Percentiles rank a stretch among this genome's conserved stretches.
These are phyloP conservation scores for Agapetus fuscipes DNA, from an alignment of 2,888 invertebrate species.

Conservation along the genomic window DNA sequence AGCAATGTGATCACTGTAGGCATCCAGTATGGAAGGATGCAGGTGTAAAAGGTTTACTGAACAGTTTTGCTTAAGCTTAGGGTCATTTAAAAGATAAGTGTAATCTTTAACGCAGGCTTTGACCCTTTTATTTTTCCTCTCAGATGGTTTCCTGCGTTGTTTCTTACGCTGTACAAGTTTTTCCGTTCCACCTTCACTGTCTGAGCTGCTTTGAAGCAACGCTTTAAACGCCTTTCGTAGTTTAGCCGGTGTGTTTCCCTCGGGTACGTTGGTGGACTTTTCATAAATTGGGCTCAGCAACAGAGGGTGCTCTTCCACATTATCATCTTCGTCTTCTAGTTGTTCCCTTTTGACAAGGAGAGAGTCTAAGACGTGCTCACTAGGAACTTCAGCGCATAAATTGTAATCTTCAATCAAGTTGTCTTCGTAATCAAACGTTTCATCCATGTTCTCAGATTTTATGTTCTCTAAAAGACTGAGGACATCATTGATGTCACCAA, in stretches of 20 bases:
- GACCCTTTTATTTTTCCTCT: not conserved
- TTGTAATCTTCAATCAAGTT: too few relatives aligned
- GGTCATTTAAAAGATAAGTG: constrained; percentile 1
- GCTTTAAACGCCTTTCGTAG: constrained; percentile 1
- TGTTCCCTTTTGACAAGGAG: too few relatives aligned
- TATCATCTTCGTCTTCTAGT: too few relatives aligned
- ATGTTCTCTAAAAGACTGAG: too few relatives aligned
- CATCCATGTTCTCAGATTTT: too few relatives aligned
- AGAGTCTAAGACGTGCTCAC: too few relatives aligned
- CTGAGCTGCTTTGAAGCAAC: constrained; percentile 9
- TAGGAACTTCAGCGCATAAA: too few relatives aligned
- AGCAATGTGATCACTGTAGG: not conserved
- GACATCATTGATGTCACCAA: too few relatives aligned
- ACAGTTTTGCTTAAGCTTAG: constrained; percentile 1
- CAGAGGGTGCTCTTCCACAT: not conserved
- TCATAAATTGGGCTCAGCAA: not conserved
- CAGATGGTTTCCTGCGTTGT: not conserved
- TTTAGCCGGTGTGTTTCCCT: not conserved
- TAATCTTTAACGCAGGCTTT: not conserved
- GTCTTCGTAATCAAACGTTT: too few relatives aligned
- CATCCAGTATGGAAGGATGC: too few relatives aligned
- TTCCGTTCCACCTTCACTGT: not conserved
- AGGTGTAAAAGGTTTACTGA: not conserved
- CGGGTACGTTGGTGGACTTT: not conserved
- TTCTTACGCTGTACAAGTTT: not conserved